Base-by-base conservation (phyloP, 2,113 vertebrate species). In the Syngnathus floridae region DNA sequence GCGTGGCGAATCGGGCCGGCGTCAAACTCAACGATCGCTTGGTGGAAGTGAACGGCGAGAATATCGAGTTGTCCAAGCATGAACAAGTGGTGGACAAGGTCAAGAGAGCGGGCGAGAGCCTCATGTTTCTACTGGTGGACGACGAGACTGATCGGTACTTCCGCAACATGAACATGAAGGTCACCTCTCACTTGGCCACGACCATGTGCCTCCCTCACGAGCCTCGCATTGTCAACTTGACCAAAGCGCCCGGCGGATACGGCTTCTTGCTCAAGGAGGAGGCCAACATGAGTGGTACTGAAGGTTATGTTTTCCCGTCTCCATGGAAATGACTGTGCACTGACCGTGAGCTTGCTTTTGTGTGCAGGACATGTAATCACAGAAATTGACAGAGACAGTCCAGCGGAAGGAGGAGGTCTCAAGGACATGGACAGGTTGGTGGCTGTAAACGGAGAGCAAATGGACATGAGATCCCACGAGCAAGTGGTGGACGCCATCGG, bases 41-140 rank as follows among this genome's bases (percentile, higher is more conserved):
- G 59, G 74, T 98, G 59, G 94, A 98, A 85, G 71, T 99, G 70
- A 98, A 98, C 1, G 94, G 94, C 10, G 88, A 94, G 77, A 93
- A 91, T 0, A 74, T 96, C 1, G 94, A 95, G 74, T 73, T 74
- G 0, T 57, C 66, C 78, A 91, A 86, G 6, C 94, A 98, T 0
- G 88, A 95, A 1, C 75, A 94, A 55, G 89, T 88, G 37, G 93
- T 95, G 67, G 82, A 90, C 41, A 95, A 91, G 87, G 88, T 99
- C 61, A 96, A 81, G 80, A 83, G 66, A 69, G 86, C 89, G 0
- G 94, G 91, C 40, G 88, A 77, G 70, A 81, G 13, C 1, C 1
- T 96, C 38, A 78, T 93, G 90, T 85, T 98, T 69, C 87, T 99
- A 63, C 80, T 99, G 73, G 84, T 85, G 41, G 93, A 97, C 31